Evolutionary conservation across 1,140 invertebrate species (phyloP), one percentile per base, ranked within the genome.

Genomic region (Melitaea cinxia): DNA sequence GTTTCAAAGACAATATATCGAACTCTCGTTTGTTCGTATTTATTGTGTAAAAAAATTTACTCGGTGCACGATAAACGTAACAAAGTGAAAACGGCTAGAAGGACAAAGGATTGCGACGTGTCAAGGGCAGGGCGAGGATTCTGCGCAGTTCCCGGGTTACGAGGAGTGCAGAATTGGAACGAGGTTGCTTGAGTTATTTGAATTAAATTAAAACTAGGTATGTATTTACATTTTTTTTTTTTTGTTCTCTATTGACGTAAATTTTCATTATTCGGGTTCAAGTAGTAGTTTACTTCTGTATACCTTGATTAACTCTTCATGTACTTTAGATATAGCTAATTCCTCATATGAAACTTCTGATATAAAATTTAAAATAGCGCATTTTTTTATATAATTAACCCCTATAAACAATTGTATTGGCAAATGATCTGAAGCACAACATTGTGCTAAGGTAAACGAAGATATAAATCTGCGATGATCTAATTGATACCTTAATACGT

Each of bases 41-140:
- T 26, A 2, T 26, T 6, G 24, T 26, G 2, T 4, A 26, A 26
- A 26, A 14, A 37, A 37, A 5, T 37, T 4, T 5, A n/a, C 24
- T 26, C 35, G n/a, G 35, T 37, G 35, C 30, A 30, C 15, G 12
- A 28, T 37, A 26, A 39, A 50, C 53, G 53, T 65, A 19, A 62
- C 53, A 61, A 52, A 28, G 21, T 26, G 39, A 30, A 33, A 42
- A 17, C 39, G 37, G 52, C 49, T 33, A 52, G 62, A 84, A 85
- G 84, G 81, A 89, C 80, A 85, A 79, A 86, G 81, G 77, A 82
- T 67, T 78, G 75, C 70, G 60, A 60, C 65, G 71, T 82, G 87
- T 89, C 87, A 88, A 89, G 87, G 87, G 68, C 83, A 75, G 82
- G 85, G 65, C 85, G 66, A 74, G 77, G 87, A 89, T 86, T 88